These are phyloP conservation scores for Brachionus koreanus DNA, from an alignment of 1,140 invertebrate genomes.

Conservation along the genomic window DNA sequence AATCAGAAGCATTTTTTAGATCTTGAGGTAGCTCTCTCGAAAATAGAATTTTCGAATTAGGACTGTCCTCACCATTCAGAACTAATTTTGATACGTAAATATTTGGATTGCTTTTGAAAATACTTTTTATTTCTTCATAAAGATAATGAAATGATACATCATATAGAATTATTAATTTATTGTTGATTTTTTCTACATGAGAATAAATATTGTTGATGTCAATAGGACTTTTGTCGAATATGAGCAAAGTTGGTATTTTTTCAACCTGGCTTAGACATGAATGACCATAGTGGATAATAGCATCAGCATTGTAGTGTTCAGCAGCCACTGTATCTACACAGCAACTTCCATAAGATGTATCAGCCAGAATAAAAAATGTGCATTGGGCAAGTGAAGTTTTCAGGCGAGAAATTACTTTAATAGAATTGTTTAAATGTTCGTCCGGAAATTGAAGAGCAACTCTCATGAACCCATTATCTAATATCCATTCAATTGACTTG, in stretches of 20 bases:
- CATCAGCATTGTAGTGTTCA: conserved; percentile 75
- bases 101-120: not conserved
- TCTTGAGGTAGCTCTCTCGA: not conserved
- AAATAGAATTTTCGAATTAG: not conserved
- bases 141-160: conserved; percentile 25
- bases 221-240: conserved; percentile 57
- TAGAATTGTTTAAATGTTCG: conserved; percentile 68
- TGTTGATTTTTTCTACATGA: conserved; percentile 40
- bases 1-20: conserved; percentile 5
- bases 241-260: conserved; percentile 63
- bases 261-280: conserved; percentile 73
- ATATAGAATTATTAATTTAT: not conserved
- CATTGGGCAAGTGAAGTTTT: conserved; percentile 60
- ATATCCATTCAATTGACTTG: conserved; percentile 9
- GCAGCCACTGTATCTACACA: conserved; percentile 87
- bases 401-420: conserved; percentile 66
- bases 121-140: not conserved
- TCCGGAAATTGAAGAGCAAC: conserved; percentile 88
- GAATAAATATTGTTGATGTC: conserved; percentile 46
- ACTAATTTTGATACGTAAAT: conserved; percentile 1
- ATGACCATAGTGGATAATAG: conserved; percentile 83
- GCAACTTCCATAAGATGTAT: conserved; percentile 85
- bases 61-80: not conserved
- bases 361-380: conserved; percentile 75
- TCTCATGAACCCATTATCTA: conserved; percentile 50